Percentiles rank a stretch among this genome's conserved stretches.
phyloP scores from a whole-genome alignment of 2,888 invertebrate species.

The Melieria omissa region DNA sequence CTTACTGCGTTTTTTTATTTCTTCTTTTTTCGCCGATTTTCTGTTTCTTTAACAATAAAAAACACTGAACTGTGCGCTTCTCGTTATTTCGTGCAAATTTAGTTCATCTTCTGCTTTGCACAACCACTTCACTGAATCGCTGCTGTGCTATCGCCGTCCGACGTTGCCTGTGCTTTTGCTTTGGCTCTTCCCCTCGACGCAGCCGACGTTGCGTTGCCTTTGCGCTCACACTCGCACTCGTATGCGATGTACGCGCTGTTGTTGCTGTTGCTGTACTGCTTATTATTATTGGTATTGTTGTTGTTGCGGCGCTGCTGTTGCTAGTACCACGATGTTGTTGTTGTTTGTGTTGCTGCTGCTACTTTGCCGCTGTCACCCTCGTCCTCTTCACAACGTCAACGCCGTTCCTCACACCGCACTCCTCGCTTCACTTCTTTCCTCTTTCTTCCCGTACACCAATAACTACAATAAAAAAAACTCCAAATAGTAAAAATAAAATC shows the following conservation, averaged over 20 bases:
- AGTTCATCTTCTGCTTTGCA: slow-evolving; percentile 58
- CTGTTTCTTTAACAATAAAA: slow-evolving; percentile 55
- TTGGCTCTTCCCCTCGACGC: no score
- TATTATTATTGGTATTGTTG: slow-evolving; percentile 27
- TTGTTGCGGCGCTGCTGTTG: slow-evolving; percentile 21
- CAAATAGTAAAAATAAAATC: slow-evolving; percentile 32
- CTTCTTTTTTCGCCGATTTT: slow-evolving; percentile 25
- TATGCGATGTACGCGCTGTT: slow-evolving; percentile 22
- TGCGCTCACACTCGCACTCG: slow-evolving; percentile 21
- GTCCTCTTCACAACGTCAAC: background rate
- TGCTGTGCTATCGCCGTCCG: slow-evolving; percentile 14
- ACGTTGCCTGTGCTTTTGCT: background rate
- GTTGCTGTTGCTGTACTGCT: slow-evolving; percentile 26
- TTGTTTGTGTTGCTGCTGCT: slow-evolving; percentile 38
- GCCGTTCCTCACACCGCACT: slow-evolving; percentile 9
- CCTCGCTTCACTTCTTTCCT: slow-evolving; percentile 40
- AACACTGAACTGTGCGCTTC: slow-evolving; percentile 50
- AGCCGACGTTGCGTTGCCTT: background rate
- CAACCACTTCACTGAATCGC: slow-evolving; percentile 52
- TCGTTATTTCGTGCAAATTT: slow-evolving; percentile 50
- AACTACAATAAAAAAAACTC: background rate
- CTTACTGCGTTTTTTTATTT: slow-evolving; percentile 34
- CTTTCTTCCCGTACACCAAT: background rate
- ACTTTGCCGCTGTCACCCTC: slow-evolving; percentile 32
- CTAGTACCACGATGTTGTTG: slow-evolving; percentile 20